These are phyloP conservation scores for Petrocephalus zakoni DNA, from an alignment of 2,113 vertebrate species.

Conservation along the genomic window DNA sequence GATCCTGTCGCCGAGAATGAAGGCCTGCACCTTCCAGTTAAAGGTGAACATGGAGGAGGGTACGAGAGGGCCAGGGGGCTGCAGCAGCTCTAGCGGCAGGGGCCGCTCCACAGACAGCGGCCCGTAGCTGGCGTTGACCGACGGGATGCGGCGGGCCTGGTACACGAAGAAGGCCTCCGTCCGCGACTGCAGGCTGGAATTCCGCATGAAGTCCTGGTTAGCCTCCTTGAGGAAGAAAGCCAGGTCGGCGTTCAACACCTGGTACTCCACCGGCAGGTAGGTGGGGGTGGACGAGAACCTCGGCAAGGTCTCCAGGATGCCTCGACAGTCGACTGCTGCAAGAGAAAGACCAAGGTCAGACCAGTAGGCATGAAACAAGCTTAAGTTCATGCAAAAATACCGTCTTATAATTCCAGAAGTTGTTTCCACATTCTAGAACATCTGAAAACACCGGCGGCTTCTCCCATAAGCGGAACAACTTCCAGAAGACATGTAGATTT, in stretches of 20 bases:
- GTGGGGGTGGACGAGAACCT: conserved; percentile 75
- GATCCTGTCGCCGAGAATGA: conserved; percentile 70
- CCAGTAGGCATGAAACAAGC: not conserved
- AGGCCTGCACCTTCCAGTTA: conserved; percentile 82
- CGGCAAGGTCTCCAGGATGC: conserved; percentile 64
- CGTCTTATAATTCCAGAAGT: not conserved
- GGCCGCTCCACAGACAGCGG: conserved; percentile 72
- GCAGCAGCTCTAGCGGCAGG: conserved; percentile 72
- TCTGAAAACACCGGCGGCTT: not conserved
- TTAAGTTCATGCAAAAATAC: not conserved
- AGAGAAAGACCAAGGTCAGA: conserved; percentile 40
- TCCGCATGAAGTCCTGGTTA: conserved; percentile 77
- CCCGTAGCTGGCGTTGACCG: conserved; percentile 79
- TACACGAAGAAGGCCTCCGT: conserved; percentile 81
- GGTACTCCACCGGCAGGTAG: conserved; percentile 86
- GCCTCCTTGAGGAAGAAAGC: conserved; percentile 85
- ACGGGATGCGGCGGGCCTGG: conserved; percentile 67
- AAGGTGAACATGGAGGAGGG: conserved; percentile 65
- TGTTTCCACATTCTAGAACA: not conserved
- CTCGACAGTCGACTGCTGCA: conserved; percentile 70
- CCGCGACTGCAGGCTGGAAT: conserved; percentile 79
- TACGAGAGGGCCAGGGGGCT: conserved; percentile 57
- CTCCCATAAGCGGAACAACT: not conserved
- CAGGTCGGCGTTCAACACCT: conserved; percentile 66
- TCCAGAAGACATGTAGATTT: not conserved